Evolutionary conservation across 2,888 invertebrate species (phyloP).

Genomic region (Meandrusa payeni): DNA sequence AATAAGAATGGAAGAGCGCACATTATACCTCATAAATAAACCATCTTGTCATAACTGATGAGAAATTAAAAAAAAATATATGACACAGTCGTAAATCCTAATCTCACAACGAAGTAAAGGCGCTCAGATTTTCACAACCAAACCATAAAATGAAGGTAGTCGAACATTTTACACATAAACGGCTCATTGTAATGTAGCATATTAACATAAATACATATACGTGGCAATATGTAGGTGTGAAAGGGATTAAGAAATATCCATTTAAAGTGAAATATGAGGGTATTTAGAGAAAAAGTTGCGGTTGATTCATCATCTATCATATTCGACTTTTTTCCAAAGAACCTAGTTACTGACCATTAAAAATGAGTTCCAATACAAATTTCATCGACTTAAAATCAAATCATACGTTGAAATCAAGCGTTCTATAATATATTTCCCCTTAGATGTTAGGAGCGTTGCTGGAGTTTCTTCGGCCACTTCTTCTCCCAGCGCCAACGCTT

Average conservation of each 20-base stretch:
- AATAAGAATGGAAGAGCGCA: too few species aligned
- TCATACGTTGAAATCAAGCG: too few species aligned
- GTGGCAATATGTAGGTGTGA: conserved; percentile 6
- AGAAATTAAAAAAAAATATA: conserved; percentile 3
- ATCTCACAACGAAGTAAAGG: not conserved
- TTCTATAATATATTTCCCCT: too few species aligned
- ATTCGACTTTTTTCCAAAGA: too few species aligned
- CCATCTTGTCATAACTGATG: conserved; percentile 5
- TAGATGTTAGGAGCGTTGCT: too few species aligned
- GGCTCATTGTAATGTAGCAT: conserved; percentile 1
- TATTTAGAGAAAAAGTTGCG: too few species aligned
- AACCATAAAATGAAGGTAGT: conserved; percentile 10
- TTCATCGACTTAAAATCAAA: too few species aligned
- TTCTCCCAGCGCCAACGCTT: too few species aligned
- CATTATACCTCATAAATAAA: conserved; percentile 4
- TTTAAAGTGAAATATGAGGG: not conserved
- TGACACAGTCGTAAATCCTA: conserved; percentile 6
- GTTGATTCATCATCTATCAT: too few species aligned
- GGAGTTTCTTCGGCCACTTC: too few species aligned
- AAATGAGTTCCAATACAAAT: too few species aligned
- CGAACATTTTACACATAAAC: conserved; percentile 7
- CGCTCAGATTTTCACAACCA: conserved; percentile 16
- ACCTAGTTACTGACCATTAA: too few species aligned
- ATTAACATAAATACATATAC: conserved; percentile 10
- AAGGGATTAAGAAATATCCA: conserved; percentile 3